Base-by-base conservation (phyloP, 2,797 vertebrate species). In the Manis crassicaudata region DNA sequence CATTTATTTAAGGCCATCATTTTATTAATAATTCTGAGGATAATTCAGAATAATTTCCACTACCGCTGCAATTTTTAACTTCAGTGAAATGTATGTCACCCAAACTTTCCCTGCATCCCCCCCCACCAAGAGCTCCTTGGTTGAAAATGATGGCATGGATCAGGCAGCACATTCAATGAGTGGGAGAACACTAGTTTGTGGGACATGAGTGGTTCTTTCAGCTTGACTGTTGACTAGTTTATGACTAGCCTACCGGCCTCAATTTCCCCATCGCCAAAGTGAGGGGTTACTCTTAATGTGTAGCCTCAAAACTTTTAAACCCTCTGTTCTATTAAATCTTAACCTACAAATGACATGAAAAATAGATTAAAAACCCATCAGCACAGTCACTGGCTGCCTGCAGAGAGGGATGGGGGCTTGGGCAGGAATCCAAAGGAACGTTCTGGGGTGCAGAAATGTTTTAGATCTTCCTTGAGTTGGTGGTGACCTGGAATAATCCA, bases 1-100 rank as follows among this genome's bases (percentile, higher is more conserved):
- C 89, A 90, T 56, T 89, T 97, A 98, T 98, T 98, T 97, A 98
- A 98, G 85, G 91, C 91, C 91, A 90, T 97, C 35, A 98, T 98
- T 98, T 98, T 97, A 97, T 98, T 97, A 97, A 97, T 98, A 96
- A 98, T 98, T 97, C 96, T 94, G 97, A 98, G 97, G 96, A 96
- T 96, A 97, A 97, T 95, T 96, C 86, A 76, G 92, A 96, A 95
- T 95, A 94, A 93, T 84, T 96, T 95, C 43, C 52, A 95, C 58
- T 32, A 35, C 76, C 60, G 46, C 16, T 65, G 80, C 88, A 94
- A 72, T 65, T 90, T 95, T 95, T 85, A 89, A 92, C 80, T 97
- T 95, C 60, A 91, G 35, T 86, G 88, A 94, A 95, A 96, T 92
- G 27, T 54, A 4, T 86, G 43, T 92, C 85, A 58, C n/a, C 60